Evolutionary conservation across 2,797 vertebrate genomes (phyloP).

Genomic region (Gobionotothen gibberifrons): DNA sequence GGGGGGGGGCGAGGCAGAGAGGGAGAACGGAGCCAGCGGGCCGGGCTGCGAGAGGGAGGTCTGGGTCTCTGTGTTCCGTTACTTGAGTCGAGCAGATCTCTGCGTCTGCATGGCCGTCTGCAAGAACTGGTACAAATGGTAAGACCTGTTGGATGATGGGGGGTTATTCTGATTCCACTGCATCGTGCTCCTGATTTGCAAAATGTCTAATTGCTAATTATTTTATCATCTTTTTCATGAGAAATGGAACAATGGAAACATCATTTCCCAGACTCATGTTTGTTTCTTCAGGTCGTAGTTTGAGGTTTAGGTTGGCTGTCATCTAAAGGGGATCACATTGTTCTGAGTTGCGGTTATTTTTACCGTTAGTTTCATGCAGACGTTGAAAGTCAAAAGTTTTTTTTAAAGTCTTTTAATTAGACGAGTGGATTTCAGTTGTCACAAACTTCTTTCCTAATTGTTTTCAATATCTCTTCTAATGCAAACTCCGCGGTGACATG

Average conservation of each 20-base stretch:
- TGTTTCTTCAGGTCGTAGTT: background rate
- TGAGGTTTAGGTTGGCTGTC: background rate
- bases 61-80: slow-evolving; percentile 98
- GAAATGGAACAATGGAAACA: background rate
- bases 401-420: background rate
- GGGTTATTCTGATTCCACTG: background rate
- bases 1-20: slow-evolving; percentile 83
- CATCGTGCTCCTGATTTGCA: background rate
- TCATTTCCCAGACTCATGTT: background rate
- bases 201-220: background rate
- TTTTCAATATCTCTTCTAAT: background rate
- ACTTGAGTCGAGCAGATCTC: slow-evolving; percentile 94
- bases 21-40: slow-evolving; percentile 82
- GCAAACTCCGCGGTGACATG: background rate
- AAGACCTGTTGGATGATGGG: slow-evolving; percentile 69
- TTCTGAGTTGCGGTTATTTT: background rate
- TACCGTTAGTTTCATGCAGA: background rate
- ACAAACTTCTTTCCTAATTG: background rate
- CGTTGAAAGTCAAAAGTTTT: background rate
- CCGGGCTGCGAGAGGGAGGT: slow-evolving; percentile 95
- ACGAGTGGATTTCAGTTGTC: background rate
- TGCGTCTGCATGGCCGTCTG: slow-evolving; percentile 99
- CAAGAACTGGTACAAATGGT: slow-evolving; percentile 99
- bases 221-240: background rate
- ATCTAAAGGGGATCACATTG: background rate